A percentile compares a stretch with the other conserved stretches of the same genome.
Conservation (phyloP, 2,888 invertebrate species). For the Euzetes globulus region DNA sequence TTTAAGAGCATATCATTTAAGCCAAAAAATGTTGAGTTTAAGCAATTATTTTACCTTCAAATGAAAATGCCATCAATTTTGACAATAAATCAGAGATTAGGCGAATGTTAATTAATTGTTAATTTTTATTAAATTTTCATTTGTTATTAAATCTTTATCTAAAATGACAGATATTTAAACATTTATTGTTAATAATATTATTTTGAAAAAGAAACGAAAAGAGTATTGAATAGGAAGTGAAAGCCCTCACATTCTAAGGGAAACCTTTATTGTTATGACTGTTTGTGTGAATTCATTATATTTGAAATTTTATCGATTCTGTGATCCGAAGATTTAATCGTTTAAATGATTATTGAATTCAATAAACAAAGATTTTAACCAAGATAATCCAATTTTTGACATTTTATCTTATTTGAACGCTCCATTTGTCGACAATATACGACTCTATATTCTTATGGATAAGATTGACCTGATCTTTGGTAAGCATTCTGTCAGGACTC, state of each 20-base stretch:
- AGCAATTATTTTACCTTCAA: too few species aligned
- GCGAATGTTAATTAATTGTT: neutral
- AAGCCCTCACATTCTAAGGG: slow-evolving; percentile 13
- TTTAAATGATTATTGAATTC: neutral
- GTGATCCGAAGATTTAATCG: too few species aligned
- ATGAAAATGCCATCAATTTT: neutral
- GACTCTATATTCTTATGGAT: slow-evolving; percentile 70
- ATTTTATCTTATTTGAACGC: slow-evolving; percentile 48
- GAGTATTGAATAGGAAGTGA: neutral
- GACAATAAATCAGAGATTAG: neutral
- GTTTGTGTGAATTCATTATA: neutral
- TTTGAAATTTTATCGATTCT: neutral
- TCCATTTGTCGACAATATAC: slow-evolving; percentile 51
- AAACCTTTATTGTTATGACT: neutral
- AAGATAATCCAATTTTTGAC: neutral
- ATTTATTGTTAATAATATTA: neutral
- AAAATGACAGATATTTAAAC: neutral
- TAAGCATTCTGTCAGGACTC: slow-evolving; percentile 80
- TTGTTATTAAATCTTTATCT: neutral
- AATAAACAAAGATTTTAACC: slow-evolving; percentile 6
- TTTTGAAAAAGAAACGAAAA: neutral
- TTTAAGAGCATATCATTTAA: slow-evolving; percentile 19
- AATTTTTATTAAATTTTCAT: neutral
- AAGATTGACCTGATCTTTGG: slow-evolving; percentile 73
- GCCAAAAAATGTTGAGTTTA: neutral